Conservation (phyloP, 1,140 invertebrate species). For the Drosophila teissieri region DNA sequence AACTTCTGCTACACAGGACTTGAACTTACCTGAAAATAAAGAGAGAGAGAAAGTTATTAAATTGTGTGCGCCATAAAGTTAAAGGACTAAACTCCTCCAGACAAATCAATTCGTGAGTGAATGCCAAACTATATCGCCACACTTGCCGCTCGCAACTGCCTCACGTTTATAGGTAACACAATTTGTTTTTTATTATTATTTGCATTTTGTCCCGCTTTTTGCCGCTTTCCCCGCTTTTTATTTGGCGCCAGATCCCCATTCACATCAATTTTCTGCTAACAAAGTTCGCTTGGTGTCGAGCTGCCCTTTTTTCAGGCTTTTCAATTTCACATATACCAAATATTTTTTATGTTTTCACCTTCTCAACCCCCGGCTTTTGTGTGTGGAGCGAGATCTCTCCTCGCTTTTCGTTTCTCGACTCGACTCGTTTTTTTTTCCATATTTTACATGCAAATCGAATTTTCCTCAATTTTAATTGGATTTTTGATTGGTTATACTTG, state of each 20-base stretch:
- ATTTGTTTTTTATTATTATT: constrained; percentile 79
- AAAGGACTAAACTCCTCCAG: neutral
- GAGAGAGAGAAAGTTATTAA: constrained; percentile 4
- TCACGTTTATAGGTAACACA: constrained; percentile 73
- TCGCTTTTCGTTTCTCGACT: constrained; percentile 43
- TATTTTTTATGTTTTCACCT: constrained; percentile 74
- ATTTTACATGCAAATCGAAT: constrained; percentile 85
- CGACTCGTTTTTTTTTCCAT: constrained; percentile 68
- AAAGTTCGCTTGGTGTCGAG: constrained; percentile 57
- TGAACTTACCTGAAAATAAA: constrained; percentile 61
- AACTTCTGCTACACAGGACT: constrained; percentile 8
- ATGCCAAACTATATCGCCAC: constrained; percentile 1
- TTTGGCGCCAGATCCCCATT: constrained; percentile 36
- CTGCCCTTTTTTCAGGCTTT: constrained; percentile 78
- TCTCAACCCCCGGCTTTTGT: constrained; percentile 5
- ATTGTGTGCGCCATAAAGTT: neutral
- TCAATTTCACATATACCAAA: constrained; percentile 79
- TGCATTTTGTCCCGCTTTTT: constrained; percentile 37
- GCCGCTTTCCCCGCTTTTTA: constrained; percentile 6
- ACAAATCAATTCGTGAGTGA: constrained; percentile 25
- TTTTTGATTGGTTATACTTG: constrained; percentile 85
- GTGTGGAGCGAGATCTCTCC: constrained; percentile 9
- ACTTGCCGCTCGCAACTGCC: constrained; percentile 54
- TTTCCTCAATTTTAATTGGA: constrained; percentile 85
- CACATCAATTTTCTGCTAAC: constrained; percentile 71